Evolutionary conservation across 2,888 invertebrate species (phyloP).

Genomic region (Zygogramma bicolorata): DNA sequence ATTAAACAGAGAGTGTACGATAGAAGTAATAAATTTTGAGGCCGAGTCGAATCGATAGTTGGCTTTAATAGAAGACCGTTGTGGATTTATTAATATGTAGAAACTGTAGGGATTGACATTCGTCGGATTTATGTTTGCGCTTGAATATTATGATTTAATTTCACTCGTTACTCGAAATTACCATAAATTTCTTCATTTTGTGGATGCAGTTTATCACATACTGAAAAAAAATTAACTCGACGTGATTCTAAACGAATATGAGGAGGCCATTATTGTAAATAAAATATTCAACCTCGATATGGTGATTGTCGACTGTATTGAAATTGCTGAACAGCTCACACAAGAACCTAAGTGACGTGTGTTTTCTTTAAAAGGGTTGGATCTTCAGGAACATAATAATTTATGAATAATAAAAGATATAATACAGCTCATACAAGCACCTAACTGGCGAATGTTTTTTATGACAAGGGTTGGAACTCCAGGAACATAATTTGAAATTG

Average conservation of each 20-base stretch:
- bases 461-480: no score
- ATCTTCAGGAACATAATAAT: no score
- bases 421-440: no score
- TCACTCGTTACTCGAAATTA: not conserved
- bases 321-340: no score
- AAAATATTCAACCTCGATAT: no score
- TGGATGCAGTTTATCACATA: not conserved
- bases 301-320: no score
- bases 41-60: constrained; percentile 22
- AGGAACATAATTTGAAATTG: no score
- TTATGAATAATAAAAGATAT: no score
- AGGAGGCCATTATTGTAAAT: not conserved
- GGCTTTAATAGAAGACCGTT: constrained; percentile 18
- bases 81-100: constrained; percentile 18
- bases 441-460: no score
- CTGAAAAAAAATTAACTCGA: not conserved
- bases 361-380: no score
- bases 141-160: constrained; percentile 1
- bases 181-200: not conserved
- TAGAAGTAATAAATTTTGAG: constrained; percentile 14
- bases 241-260: not conserved
- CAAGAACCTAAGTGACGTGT: no score
- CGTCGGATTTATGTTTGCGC: constrained; percentile 1
- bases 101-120: constrained; percentile 3
- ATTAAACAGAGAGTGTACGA: constrained; percentile 10